Evolutionary conservation across 2,797 vertebrate genomes (phyloP), one percentile per base, ranked within the genome.

Genomic region (Adelosebastes latens): DNA sequence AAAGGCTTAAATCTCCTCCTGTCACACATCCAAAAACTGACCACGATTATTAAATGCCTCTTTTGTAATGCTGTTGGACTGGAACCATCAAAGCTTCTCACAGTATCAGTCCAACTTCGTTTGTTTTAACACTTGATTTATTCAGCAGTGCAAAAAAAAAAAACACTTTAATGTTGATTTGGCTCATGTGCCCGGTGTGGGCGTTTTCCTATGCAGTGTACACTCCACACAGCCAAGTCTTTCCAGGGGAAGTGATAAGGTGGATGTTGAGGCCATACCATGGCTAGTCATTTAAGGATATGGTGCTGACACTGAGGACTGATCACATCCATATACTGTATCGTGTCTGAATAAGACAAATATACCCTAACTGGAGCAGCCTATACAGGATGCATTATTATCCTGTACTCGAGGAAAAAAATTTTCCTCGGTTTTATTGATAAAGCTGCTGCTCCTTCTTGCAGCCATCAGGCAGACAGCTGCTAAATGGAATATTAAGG

Each of bases 131-230:
- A 76, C 70, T 88, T 82, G 72, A 90, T 92, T 79, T 90, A 80
- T 89, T 91, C 85, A 87, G 67, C 82, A 71, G 73, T 61, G 72
- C 70, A 88, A 77, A 77, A 53, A 49, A 49, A 49, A 20, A 52
- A 53, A 85, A 77, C 86, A 89, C 81, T 89, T 90, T 88, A 90
- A 86, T 89, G 90, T 90, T 88, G 90, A 91, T 89, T 91, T 93
- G 89, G 89, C 87, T 94, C 88, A 90, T 92, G 88, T 92, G 86
- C 82, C 60, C 78, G 14, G 90, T 92, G 94, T 93, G 92, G 93
- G 94, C 80, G 93, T 92, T 90, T 90, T 93, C 92, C 88, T 88
- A 92, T 94, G 90, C 90, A 90, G 92, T 77, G 78, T 77, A 74
- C 76, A 65, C 82, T 81, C 89, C 84, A 87, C 89, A 79, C 85